Percentiles rank a stretch among this genome's conserved stretches.
phyloP scores from a whole-genome alignment of 1,140 invertebrate genomes.

The Heliconius hewitsoni region DNA sequence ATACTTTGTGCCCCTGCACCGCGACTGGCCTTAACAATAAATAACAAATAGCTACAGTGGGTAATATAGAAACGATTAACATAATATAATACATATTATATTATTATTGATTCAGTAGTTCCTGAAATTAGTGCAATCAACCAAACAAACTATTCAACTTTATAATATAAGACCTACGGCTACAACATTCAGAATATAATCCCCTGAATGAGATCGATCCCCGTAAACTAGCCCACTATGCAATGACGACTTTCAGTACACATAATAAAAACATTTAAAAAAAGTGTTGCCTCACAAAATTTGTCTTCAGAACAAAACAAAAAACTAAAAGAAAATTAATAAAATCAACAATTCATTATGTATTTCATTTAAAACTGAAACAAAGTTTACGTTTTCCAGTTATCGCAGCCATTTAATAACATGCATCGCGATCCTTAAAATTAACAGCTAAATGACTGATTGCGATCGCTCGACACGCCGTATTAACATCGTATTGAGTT shows the following conservation, averaged over 20 bases:
- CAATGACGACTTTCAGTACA: background rate
- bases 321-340: background rate
- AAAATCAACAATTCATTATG: background rate
- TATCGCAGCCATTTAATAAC: slow-evolving; percentile 68
- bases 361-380: slow-evolving; percentile 33
- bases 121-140: too few relatives aligned
- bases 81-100: too few relatives aligned
- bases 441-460: slow-evolving; percentile 76
- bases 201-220: too few relatives aligned
- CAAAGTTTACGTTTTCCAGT: slow-evolving; percentile 39
- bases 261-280: background rate
- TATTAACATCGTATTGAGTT: slow-evolving; percentile 78
- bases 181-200: too few relatives aligned
- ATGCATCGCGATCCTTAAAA: slow-evolving; percentile 75
- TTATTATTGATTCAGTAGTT: too few relatives aligned
- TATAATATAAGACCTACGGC: too few relatives aligned
- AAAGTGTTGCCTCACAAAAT: background rate
- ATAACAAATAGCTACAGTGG: too few relatives aligned
- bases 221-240: too few relatives aligned
- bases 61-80: too few relatives aligned
- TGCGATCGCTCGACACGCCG: slow-evolving; percentile 70
- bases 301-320: background rate
- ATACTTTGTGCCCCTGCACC: too few relatives aligned
- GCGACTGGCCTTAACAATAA: too few relatives aligned
- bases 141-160: too few relatives aligned